Percentiles rank a stretch among this genome's conserved stretches.
Evolutionary conservation across 2,113 vertebrate genomes (phyloP).

Genomic region (Scophthalmus maximus): DNA sequence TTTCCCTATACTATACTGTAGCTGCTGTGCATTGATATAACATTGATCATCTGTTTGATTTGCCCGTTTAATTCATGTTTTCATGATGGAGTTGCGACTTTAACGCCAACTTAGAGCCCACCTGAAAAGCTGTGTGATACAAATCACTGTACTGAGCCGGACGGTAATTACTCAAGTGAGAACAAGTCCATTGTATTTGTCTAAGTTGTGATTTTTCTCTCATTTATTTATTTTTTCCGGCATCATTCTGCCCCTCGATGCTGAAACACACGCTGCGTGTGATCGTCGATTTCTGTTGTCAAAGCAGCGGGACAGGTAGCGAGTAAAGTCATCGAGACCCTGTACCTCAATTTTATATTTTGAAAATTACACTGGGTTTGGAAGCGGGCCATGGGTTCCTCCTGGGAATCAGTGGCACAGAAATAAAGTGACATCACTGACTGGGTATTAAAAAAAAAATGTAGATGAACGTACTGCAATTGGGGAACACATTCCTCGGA

Average conservation of each 20-base stretch:
- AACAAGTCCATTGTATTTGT: slow-evolving; percentile 23
- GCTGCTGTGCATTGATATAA: slow-evolving; percentile 57
- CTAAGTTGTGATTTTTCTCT: slow-evolving; percentile 19
- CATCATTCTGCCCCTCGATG: slow-evolving; percentile 32
- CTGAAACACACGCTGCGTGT: slow-evolving; percentile 39
- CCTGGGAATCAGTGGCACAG: slow-evolving; percentile 80
- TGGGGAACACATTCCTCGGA: slow-evolving; percentile 78
- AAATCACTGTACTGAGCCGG: slow-evolving; percentile 46
- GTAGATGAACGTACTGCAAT: slow-evolving; percentile 78
- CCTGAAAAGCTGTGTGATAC: slow-evolving; percentile 50
- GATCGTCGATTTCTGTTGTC: slow-evolving; percentile 59
- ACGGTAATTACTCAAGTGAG: slow-evolving; percentile 20
- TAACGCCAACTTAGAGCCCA: slow-evolving; percentile 29
- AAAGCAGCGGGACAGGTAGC: slow-evolving; percentile 59
- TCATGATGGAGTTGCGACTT: slow-evolving; percentile 37
- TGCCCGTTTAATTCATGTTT: slow-evolving; percentile 42
- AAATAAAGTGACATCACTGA: slow-evolving; percentile 82
- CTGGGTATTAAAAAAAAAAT: slow-evolving; percentile 80
- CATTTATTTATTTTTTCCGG: slow-evolving; percentile 26
- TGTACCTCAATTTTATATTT: slow-evolving; percentile 79
- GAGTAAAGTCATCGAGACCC: slow-evolving; percentile 62
- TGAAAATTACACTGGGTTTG: slow-evolving; percentile 77
- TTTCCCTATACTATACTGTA: slow-evolving; percentile 60
- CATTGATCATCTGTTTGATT: slow-evolving; percentile 47
- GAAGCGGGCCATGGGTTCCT: slow-evolving; percentile 77